Conservation (phyloP, 1,140 invertebrate species). For the Bombus superbus region DNA sequence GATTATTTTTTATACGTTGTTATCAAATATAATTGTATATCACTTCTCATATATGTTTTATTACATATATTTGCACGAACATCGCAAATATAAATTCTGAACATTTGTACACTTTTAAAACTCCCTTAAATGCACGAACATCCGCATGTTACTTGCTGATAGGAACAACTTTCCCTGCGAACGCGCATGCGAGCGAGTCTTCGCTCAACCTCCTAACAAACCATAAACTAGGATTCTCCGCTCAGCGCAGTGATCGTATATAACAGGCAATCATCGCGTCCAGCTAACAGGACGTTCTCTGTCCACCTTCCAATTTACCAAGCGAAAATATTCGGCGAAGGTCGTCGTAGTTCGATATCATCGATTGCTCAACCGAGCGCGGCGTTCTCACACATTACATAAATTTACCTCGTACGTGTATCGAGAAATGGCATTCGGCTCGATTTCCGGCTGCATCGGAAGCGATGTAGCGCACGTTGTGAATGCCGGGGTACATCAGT, state of each 20-base stretch:
- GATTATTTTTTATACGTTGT: no score
- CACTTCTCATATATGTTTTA: no score
- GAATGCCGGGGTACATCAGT: constrained; percentile 84
- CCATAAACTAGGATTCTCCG: background rate
- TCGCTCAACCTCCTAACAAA: background rate
- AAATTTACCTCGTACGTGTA: constrained; percentile 85
- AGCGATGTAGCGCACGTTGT: constrained; percentile 86
- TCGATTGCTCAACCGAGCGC: constrained; percentile 3
- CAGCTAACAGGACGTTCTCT: background rate
- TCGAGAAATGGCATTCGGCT: constrained; percentile 85
- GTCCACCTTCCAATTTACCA: background rate
- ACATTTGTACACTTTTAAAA: background rate
- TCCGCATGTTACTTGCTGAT: background rate
- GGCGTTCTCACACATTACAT: constrained; percentile 10
- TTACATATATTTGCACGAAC: no score
- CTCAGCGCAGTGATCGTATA: background rate
- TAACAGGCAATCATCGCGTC: background rate
- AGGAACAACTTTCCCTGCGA: background rate
- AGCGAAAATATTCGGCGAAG: background rate
- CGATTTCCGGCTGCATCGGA: constrained; percentile 85
- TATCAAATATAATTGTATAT: no score
- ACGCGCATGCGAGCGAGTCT: background rate
- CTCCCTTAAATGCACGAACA: background rate
- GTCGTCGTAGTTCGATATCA: constrained; percentile 40
- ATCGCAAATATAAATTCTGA: no score